A percentile compares a stretch with the other conserved stretches of the same genome.
phyloP scores from a whole-genome alignment of 2,797 vertebrate species.

The Antrozous pallidus region DNA sequence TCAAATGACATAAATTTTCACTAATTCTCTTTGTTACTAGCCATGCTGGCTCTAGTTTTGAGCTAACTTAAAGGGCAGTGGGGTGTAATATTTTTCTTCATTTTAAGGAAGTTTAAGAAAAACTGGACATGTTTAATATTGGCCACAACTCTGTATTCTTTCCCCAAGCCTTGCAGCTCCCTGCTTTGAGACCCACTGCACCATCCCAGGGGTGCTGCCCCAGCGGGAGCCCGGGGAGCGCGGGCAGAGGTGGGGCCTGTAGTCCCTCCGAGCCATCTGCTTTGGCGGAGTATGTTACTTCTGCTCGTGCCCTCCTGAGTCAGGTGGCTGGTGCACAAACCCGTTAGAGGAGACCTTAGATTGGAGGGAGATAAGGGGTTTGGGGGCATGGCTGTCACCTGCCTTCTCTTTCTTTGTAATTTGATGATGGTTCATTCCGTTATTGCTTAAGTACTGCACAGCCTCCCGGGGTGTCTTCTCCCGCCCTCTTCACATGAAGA shows the following conservation, averaged over 20 bases:
- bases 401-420: neutral
- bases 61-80: neutral
- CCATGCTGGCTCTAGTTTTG: neutral
- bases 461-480: neutral
- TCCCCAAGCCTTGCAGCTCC: neutral
- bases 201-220: neutral
- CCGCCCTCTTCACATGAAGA: neutral
- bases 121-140: neutral
- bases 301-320: neutral
- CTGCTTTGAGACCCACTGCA: neutral
- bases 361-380: neutral
- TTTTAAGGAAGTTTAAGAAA: slow-evolving; percentile 43
- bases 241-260: neutral
- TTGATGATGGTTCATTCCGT: neutral
- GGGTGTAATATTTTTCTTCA: slow-evolving; percentile 28
- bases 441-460: neutral
- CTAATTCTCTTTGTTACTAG: neutral
- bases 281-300: neutral
- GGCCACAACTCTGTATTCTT: neutral
- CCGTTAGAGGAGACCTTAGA: neutral
- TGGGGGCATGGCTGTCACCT: neutral
- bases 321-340: neutral
- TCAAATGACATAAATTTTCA: neutral
- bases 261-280: neutral
- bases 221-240: neutral